Percentiles rank a stretch among this genome's conserved stretches.
These are phyloP conservation scores for Champsocephalus esox DNA, from an alignment of 2,797 vertebrate genomes.

Conservation along the genomic window DNA sequence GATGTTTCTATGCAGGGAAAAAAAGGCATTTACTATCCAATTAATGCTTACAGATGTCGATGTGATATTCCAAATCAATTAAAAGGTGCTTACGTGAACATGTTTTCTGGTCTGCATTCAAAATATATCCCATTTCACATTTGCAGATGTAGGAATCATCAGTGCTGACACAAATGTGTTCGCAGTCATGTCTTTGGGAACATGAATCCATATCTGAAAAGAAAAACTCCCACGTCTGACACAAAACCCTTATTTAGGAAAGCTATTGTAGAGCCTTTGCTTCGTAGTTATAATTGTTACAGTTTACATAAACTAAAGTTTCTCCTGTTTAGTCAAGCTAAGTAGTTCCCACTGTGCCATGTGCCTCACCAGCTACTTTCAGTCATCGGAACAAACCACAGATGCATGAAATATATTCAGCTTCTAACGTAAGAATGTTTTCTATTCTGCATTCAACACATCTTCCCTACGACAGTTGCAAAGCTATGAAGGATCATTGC, in stretches of 20 bases:
- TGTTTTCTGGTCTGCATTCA: conserved; percentile 79
- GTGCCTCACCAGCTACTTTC: neutral
- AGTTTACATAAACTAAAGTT: neutral
- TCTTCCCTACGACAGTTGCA: conserved; percentile 83
- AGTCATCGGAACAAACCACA: neutral
- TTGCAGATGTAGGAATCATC: conserved; percentile 72
- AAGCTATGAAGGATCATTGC: conserved; percentile 61
- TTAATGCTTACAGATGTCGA: neutral
- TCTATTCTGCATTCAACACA: conserved; percentile 81
- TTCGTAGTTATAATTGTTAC: neutral
- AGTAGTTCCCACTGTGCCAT: neutral
- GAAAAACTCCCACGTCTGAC: conserved; percentile 9
- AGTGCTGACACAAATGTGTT: conserved; percentile 78
- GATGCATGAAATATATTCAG: conserved; percentile 7
- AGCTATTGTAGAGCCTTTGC: neutral
- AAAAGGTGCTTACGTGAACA: conserved; percentile 76
- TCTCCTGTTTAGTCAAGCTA: neutral
- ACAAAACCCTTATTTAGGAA: neutral
- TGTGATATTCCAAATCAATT: neutral
- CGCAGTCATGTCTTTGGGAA: conserved; percentile 73
- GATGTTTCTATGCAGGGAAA: too few relatives aligned
- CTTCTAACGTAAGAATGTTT: conserved; percentile 81
- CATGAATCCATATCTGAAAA: conserved; percentile 74
- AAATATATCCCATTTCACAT: conserved; percentile 76
- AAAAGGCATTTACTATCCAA: neutral